phyloP scores from a whole-genome alignment of 2,797 vertebrate species.

The Lithobates sylvaticus region DNA sequence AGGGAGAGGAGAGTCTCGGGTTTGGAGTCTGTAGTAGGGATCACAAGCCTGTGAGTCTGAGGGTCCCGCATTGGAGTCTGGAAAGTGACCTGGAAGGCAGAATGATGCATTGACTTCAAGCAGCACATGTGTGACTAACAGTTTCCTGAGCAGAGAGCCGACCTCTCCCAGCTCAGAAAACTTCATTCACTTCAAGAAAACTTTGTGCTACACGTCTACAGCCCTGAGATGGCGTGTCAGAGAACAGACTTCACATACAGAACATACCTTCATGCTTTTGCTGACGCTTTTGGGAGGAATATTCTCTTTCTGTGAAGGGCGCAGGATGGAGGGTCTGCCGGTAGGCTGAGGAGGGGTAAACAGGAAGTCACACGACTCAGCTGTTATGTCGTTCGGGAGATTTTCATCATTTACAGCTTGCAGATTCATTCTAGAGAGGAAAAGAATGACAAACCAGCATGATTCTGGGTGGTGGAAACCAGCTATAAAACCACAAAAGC shows the following conservation, averaged over 20 bases:
- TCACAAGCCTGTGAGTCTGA: slow-evolving; percentile 85
- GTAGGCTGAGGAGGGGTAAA: slow-evolving; percentile 79
- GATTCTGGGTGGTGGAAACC: too few species aligned
- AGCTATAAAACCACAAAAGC: too few species aligned
- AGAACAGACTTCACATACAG: too few species aligned
- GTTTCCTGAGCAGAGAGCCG: slow-evolving; percentile 6
- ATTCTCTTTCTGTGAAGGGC: slow-evolving; percentile 89
- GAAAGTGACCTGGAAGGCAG: slow-evolving; percentile 87
- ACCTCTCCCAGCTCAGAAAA: not conserved
- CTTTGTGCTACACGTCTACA: not conserved
- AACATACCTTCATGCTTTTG: slow-evolving; percentile 83
- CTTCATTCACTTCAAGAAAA: not conserved
- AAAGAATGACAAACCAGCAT: not conserved
- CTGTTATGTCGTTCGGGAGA: slow-evolving; percentile 67
- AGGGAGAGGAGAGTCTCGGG: slow-evolving; percentile 65
- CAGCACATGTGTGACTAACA: not conserved
- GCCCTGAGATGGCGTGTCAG: not conserved
- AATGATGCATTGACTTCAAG: not conserved
- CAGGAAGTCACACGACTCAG: slow-evolving; percentile 76
- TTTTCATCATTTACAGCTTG: slow-evolving; percentile 84
- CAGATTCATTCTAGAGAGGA: slow-evolving; percentile 87
- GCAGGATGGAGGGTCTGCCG: slow-evolving; percentile 86
- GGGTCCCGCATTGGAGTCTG: slow-evolving; percentile 93
- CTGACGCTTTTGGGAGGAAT: slow-evolving; percentile 78
- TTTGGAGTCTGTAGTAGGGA: slow-evolving; percentile 75